Base-by-base conservation (phyloP, 2,113 vertebrate species). In the Eleginops maclovinus region DNA sequence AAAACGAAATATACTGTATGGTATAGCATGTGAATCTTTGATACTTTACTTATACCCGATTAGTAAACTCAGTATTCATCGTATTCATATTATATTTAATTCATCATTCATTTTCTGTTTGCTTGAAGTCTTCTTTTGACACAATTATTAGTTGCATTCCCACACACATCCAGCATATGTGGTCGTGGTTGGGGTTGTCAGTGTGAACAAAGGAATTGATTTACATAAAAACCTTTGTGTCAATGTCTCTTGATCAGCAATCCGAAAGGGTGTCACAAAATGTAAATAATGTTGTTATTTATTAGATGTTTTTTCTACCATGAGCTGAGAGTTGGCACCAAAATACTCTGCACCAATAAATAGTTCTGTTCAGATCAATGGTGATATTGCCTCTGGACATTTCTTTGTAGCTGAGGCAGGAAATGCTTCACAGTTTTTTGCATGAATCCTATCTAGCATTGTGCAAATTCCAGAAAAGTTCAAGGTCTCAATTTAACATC, bases 401-500 rank as follows among this genome's bases (percentile, higher is more conserved):
- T n/a, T n/a, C n/a, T n/a, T n/a, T n/a, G n/a, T n/a, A n/a, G n/a
- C n/a, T n/a, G n/a, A n/a, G n/a, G n/a, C n/a, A n/a, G n/a, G n/a
- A n/a, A n/a, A n/a, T n/a, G n/a, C n/a, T n/a, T n/a, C n/a, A n/a
- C n/a, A n/a, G n/a, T n/a, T n/a, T n/a, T n/a, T n/a, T n/a, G n/a
- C n/a, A n/a, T n/a, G n/a, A n/a, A n/a, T n/a, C 28, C 31, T 46
- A 17, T 76, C 4, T 11, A 6, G 13, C 47, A 64, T 72, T 65
- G 55, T 61, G 55, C 54, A 90, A 83, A 86, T 82, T 16, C 13
- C 17, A 49, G 26, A 10, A 0, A 22, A 67, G 73, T 83, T 85
- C 79, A 87, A 72, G 26, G 62, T 46, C 61, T 85, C 60, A 41
- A 55, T 71, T 46, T 60, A 5, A 69, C 74, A 78, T 88, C 75